A percentile compares a stretch with the other conserved stretches of the same genome.
Evolutionary conservation across 2,888 invertebrate species (phyloP).

Genomic region (Xanthia togata): DNA sequence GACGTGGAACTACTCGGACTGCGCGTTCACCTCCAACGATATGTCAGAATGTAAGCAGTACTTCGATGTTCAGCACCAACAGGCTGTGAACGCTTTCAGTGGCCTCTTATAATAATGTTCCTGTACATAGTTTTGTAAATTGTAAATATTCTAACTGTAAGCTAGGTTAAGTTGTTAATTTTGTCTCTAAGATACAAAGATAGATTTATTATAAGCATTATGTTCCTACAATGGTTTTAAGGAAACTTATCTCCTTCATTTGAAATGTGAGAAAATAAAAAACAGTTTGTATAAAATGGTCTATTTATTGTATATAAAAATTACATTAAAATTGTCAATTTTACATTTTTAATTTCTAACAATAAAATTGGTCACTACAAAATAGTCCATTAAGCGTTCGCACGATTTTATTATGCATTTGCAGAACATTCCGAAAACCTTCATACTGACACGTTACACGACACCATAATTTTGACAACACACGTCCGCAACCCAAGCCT

Average conservation of each 20-base stretch:
- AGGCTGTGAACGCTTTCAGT: constrained; percentile 81
- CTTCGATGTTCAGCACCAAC: constrained; percentile 80
- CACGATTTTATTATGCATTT: constrained; percentile 86
- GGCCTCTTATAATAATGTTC: constrained; percentile 80
- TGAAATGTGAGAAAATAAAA: constrained; percentile 78
- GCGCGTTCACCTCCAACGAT: constrained; percentile 80
- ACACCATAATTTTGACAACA: constrained; percentile 69
- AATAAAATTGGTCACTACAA: constrained; percentile 90
- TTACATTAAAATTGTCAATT: constrained; percentile 91
- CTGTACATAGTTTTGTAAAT: constrained; percentile 77
- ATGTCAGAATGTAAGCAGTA: constrained; percentile 82
- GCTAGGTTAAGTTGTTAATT: constrained; percentile 62
- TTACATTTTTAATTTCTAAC: constrained; percentile 87
- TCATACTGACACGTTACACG: constrained; percentile 70
- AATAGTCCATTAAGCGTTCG: constrained; percentile 89
- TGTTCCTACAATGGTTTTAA: constrained; percentile 76
- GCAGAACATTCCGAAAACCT: constrained; percentile 80
- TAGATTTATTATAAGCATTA: constrained; percentile 66
- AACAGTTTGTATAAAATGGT: constrained; percentile 88
- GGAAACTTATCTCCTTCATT: constrained; percentile 65
- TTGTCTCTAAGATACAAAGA: constrained; percentile 62
- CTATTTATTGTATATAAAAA: constrained; percentile 91
- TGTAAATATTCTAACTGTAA: constrained; percentile 71
- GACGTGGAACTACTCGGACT: constrained; percentile 84
- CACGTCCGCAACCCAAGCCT: constrained; percentile 66